These are phyloP conservation scores for Cephus pulcher DNA, from an alignment of 2,888 invertebrate genomes.

Conservation along the genomic window DNA sequence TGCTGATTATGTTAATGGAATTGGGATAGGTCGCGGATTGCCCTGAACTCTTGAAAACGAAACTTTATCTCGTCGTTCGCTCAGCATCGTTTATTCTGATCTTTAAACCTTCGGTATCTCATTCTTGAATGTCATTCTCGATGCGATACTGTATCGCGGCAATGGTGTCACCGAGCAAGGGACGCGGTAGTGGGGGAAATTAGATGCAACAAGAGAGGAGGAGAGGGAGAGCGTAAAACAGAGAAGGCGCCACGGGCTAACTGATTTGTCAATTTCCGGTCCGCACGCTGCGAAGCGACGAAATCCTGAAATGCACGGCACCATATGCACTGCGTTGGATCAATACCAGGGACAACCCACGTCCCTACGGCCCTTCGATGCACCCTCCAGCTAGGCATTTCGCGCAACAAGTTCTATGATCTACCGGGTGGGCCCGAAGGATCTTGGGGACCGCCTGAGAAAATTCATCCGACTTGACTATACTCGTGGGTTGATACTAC, in stretches of 20 bases:
- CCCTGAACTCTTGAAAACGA: not conserved
- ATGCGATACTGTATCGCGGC: not conserved
- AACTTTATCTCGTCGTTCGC: not conserved
- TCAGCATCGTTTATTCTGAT: not conserved
- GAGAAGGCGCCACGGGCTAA: not conserved
- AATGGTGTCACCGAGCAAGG: not conserved
- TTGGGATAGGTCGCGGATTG: slow-evolving; percentile 17
- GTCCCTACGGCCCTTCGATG: slow-evolving; percentile 35
- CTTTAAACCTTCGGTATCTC: not conserved
- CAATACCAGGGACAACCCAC: slow-evolving; percentile 31
- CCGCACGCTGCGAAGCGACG: not conserved
- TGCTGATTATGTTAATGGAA: slow-evolving; percentile 3
- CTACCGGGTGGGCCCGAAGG: slow-evolving; percentile 10
- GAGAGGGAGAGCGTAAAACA: not conserved
- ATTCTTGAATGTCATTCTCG: not conserved
- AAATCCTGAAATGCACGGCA: slow-evolving; percentile 23
- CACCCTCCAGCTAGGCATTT: slow-evolving; percentile 28
- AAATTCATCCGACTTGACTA: not conserved
- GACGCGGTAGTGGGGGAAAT: not conserved
- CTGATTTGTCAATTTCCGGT: slow-evolving; percentile 16
- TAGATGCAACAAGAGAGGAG: not conserved
- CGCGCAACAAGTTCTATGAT: slow-evolving; percentile 42
- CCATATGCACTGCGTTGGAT: slow-evolving; percentile 36
- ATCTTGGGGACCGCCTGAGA: not conserved
- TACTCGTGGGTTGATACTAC: not conserved